phyloP scores from a whole-genome alignment of 1,140 invertebrate species.

The Paralvinella palmiformis region DNA sequence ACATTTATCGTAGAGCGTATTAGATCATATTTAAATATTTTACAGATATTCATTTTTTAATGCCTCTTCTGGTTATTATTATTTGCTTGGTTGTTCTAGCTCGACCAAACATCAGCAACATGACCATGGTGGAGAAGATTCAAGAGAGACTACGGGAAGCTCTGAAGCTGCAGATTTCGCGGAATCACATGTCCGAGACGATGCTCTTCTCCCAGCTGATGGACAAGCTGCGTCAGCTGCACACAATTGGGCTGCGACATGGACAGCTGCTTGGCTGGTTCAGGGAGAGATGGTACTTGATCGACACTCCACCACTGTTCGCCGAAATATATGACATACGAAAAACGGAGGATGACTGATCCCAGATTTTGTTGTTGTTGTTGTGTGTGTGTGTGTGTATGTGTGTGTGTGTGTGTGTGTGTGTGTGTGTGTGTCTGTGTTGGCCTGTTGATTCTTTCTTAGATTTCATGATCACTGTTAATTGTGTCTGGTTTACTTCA shows the following conservation, averaged over 20 bases:
- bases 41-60: neutral
- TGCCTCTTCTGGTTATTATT: neutral
- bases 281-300: slow-evolving; percentile 66
- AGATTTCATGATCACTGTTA: too few species aligned
- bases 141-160: slow-evolving; percentile 82
- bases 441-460: too few species aligned
- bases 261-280: slow-evolving; percentile 84
- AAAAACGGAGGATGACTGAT: slow-evolving; percentile 71
- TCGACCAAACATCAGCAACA: slow-evolving; percentile 68
- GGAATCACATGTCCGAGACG: slow-evolving; percentile 55
- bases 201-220: slow-evolving; percentile 65
- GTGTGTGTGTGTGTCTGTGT: too few species aligned
- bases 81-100: slow-evolving; percentile 42
- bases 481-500: too few species aligned
- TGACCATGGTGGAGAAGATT: slow-evolving; percentile 70
- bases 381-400: too few species aligned
- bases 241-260: slow-evolving; percentile 76
- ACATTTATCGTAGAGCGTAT: neutral
- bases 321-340: slow-evolving; percentile 98
- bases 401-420: too few species aligned
- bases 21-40: neutral
- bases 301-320: slow-evolving; percentile 83
- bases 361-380: too few species aligned
- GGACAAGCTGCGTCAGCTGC: slow-evolving; percentile 70
- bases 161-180: slow-evolving; percentile 66